phyloP scores from a whole-genome alignment of 2,797 vertebrate species.

The Liparis tanakae region DNA sequence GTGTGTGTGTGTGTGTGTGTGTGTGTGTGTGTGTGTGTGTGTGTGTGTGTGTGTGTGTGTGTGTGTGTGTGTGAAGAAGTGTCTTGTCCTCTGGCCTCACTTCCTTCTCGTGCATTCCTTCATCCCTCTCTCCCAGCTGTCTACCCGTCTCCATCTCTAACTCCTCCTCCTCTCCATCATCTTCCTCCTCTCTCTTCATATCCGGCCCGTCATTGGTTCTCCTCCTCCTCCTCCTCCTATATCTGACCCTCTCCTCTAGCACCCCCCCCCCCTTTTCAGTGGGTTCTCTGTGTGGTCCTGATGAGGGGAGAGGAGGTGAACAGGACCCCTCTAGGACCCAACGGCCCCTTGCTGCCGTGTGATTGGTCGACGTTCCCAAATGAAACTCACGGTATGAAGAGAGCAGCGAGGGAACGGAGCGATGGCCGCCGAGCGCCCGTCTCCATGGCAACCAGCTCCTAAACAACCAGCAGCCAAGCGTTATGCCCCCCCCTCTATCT shows the following conservation, averaged over 20 bases:
- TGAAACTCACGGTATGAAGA: too few relatives aligned
- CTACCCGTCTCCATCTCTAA: conserved; percentile 5
- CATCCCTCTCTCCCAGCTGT: too few relatives aligned
- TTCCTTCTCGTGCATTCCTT: too few relatives aligned
- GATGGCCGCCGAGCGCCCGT: too few relatives aligned
- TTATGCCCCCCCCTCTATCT: too few relatives aligned
- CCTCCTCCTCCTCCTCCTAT: conserved; percentile 38
- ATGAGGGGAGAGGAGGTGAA: conserved; percentile 10
- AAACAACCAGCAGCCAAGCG: too few relatives aligned
- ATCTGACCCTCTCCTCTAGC: conserved; percentile 57
- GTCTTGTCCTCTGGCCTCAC: too few relatives aligned
- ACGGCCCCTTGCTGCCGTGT: too few relatives aligned
- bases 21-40: not conserved
- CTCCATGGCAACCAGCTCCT: too few relatives aligned
- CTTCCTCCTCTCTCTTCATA: conserved; percentile 23
- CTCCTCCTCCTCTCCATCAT: not conserved
- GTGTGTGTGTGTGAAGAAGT: not conserved
- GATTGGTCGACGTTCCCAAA: too few relatives aligned
- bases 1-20: not conserved
- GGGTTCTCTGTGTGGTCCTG: conserved; percentile 17
- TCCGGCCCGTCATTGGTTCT: conserved; percentile 26
- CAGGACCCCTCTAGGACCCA: not conserved
- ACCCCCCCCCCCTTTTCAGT: not conserved
- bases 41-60: not conserved
- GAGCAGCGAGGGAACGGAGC: too few relatives aligned